These are phyloP conservation scores for Teinopalpus imperialis DNA, from an alignment of 2,888 invertebrate genomes.

Conservation along the genomic window DNA sequence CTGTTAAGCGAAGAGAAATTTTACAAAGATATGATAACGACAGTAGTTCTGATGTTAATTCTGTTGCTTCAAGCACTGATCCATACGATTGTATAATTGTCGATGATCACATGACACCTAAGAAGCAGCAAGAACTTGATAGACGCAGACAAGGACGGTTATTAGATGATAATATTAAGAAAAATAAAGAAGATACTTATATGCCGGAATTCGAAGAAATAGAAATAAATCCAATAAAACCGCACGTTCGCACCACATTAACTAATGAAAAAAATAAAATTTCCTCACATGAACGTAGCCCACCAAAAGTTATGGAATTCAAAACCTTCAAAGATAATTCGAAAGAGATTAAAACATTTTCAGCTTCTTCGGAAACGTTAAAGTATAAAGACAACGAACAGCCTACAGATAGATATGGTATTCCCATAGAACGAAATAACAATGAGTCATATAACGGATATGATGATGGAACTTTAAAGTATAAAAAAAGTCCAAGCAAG, in stretches of 20 bases:
- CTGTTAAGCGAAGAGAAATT: slow-evolving; percentile 87
- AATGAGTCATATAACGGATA: slow-evolving; percentile 66
- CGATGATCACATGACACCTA: slow-evolving; percentile 86
- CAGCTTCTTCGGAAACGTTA: slow-evolving; percentile 75
- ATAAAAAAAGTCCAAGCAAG: slow-evolving; percentile 67
- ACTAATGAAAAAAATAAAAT: slow-evolving; percentile 69
- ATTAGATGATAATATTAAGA: slow-evolving; percentile 63
- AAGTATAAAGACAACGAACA: slow-evolving; percentile 74
- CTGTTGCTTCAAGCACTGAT: slow-evolving; percentile 86
- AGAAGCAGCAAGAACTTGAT: slow-evolving; percentile 77
- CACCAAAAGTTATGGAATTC: slow-evolving; percentile 73
- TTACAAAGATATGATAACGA: slow-evolving; percentile 86
- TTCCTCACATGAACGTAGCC: slow-evolving; percentile 62
- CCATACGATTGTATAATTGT: slow-evolving; percentile 92
- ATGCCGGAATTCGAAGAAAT: slow-evolving; percentile 79
- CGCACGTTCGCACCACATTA: slow-evolving; percentile 68
- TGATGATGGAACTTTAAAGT: slow-evolving; percentile 73
- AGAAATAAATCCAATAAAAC: slow-evolving; percentile 74
- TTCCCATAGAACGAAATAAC: slow-evolving; percentile 65
- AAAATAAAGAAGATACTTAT: slow-evolving; percentile 68
- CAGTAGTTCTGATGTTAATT: slow-evolving; percentile 84
- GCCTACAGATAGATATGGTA: slow-evolving; percentile 68
- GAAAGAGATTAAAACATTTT: slow-evolving; percentile 75
- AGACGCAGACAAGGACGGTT: slow-evolving; percentile 67
- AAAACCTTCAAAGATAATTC: slow-evolving; percentile 78